Evolutionary conservation across 2,888 invertebrate genomes (phyloP), one percentile per base, ranked within the genome.

Genomic region (Mythimna vitellina): DNA sequence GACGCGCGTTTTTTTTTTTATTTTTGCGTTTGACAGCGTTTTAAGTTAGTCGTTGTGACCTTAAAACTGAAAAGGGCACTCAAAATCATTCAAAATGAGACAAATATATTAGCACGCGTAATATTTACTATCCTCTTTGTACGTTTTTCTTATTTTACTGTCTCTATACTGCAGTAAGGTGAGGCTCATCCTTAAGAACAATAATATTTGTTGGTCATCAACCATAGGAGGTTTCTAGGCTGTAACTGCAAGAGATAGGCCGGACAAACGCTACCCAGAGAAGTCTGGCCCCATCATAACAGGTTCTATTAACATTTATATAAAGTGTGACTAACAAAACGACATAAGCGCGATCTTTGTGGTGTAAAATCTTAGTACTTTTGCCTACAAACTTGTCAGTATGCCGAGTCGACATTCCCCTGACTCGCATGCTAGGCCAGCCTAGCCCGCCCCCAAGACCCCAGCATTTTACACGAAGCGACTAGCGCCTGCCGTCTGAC

Each of bases 301-400:
- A 29, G 25, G 6, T 20, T 57, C 17, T 56, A n/a, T n/a, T 25
- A 14, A 29, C 56, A 29, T 29, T 54, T 54, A 25, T 54, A 25
- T 20, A 3, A 57, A 20, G 1, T 32, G 9, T n/a, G 5, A 35
- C 5, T 32, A 4, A 20, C 4, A 20, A 32, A 32, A 20, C 20
- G n/a, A 20, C 56, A n/a, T 32, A 58, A 58, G 57, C 57, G 32
- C 20, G 56, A 57, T 29, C 56, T 32, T 57, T 32, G 56, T 57
- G 56, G 29, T 57, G 29, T 20, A 29, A 57, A 57, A 57, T 57
- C 17, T 29, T 57, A 57, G 56, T 20, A 57, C 20, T 54, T 54
- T 54, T 17, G 17, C 49, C 49, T 51, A 20, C n/a, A 51, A 20
- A 54, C 32, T 61, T 56, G 54, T 70, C 73, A 73, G 62, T 58